A percentile compares a stretch with the other conserved stretches of the same genome.
Conservation (phyloP, 2,888 invertebrate species). For the Mythimna pallens region DNA sequence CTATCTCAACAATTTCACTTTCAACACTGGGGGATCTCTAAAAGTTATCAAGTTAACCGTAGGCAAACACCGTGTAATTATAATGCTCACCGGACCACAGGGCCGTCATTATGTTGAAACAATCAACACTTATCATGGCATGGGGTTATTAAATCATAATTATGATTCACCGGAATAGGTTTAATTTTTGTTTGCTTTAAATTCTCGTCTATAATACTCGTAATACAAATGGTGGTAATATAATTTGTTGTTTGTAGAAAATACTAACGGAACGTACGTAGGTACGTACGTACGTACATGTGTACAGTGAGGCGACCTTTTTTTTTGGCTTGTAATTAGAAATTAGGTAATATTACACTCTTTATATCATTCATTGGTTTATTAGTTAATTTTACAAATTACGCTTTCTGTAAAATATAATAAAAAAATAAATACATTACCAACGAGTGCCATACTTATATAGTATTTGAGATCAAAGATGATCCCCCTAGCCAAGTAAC, state of each 20-base stretch:
- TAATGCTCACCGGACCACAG: slow-evolving; percentile 34
- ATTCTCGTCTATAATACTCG: not conserved
- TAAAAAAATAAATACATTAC: too few relatives aligned
- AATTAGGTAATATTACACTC: too few relatives aligned
- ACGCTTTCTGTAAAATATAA: too few relatives aligned
- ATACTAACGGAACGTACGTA: too few relatives aligned
- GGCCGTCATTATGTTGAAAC: slow-evolving; percentile 54
- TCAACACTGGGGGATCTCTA: slow-evolving; percentile 18
- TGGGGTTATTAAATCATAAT: slow-evolving; percentile 7
- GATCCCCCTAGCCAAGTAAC: too few relatives aligned
- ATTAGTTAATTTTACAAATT: too few relatives aligned
- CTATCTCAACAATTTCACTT: slow-evolving; percentile 3
- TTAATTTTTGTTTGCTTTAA: slow-evolving; percentile 28
- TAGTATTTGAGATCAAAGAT: too few relatives aligned
- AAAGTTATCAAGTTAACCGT: slow-evolving; percentile 25
- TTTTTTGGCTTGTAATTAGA: too few relatives aligned
- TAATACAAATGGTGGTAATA: not conserved
- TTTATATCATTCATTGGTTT: too few relatives aligned
- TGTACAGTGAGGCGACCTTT: too few relatives aligned
- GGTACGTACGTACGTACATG: too few relatives aligned
- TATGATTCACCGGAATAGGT: slow-evolving; percentile 12
- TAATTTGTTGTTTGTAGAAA: not conserved
- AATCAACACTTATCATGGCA: slow-evolving; percentile 54
- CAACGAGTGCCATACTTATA: too few relatives aligned
- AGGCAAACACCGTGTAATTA: slow-evolving; percentile 56